phyloP scores from a whole-genome alignment of 2,113 vertebrate genomes.

The Elephantulus edwardii region DNA sequence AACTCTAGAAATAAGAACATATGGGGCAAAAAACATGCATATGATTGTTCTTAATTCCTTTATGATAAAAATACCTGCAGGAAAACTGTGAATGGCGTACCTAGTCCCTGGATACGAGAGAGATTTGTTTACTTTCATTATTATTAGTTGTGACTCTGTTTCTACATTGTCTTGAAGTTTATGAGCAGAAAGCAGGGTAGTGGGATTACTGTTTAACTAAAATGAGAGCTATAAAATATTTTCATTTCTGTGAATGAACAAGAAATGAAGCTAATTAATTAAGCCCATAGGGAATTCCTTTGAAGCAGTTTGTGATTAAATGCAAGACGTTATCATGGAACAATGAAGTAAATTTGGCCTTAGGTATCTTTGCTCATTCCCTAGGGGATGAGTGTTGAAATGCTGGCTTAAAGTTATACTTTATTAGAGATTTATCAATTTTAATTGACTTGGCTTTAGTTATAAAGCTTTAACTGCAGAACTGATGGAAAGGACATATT shows the following conservation, averaged over 20 bases:
- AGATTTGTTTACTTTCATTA: not conserved
- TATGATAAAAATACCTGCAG: slow-evolving; percentile 29
- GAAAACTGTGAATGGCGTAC: not conserved
- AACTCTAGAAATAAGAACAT: not conserved
- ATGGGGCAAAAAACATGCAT: rapidly evolving
- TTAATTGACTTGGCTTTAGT: slow-evolving; percentile 78
- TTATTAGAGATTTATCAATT: slow-evolving; percentile 77
- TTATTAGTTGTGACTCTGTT: not conserved
- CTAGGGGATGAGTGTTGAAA: slow-evolving; percentile 49
- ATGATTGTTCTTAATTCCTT: slow-evolving; percentile 60
- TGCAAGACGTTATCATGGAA: slow-evolving; percentile 69
- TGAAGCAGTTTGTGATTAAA: slow-evolving; percentile 79
- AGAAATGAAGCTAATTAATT: slow-evolving; percentile 76
- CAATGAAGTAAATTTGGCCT: slow-evolving; percentile 79
- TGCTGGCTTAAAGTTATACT: slow-evolving; percentile 60
- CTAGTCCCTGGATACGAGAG: rapidly evolving
- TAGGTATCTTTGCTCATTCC: slow-evolving; percentile 47
- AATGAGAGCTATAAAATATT: slow-evolving; percentile 58
- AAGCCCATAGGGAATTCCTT: slow-evolving; percentile 70
- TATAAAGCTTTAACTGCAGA: slow-evolving; percentile 67
- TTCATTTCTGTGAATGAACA: slow-evolving; percentile 64
- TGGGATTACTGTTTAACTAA: slow-evolving; percentile 37
- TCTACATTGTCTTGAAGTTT: not conserved
- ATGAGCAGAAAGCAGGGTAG: too few relatives aligned
- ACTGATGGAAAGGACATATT: slow-evolving; percentile 65